A percentile compares a stretch with the other conserved stretches of the same genome.
Evolutionary conservation across 1,140 invertebrate species (phyloP).

Genomic region (Drosophila ohnishii): DNA sequence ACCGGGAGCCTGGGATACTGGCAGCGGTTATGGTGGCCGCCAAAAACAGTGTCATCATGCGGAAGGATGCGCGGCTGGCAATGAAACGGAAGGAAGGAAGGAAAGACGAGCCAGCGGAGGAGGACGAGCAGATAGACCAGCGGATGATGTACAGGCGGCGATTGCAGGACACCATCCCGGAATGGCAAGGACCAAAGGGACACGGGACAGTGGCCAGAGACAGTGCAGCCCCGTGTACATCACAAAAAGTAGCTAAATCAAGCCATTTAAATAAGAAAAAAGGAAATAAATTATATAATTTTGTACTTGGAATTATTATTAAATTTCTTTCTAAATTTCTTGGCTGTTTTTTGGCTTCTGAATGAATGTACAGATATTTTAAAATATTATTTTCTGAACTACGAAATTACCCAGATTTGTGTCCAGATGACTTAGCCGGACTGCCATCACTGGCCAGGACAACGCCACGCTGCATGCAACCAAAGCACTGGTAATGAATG

Average conservation of each 20-base stretch:
- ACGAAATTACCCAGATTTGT: neutral
- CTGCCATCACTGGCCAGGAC: slow-evolving; percentile 29
- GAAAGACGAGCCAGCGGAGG: slow-evolving; percentile 50
- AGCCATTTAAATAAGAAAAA: neutral
- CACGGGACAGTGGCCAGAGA: neutral
- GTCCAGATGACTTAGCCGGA: too few species aligned
- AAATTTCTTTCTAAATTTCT: neutral
- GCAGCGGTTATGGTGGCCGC: slow-evolving; percentile 55
- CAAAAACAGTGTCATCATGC: slow-evolving; percentile 81
- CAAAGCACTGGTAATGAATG: slow-evolving; percentile 76
- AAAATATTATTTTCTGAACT: too few species aligned
- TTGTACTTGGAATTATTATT: neutral
- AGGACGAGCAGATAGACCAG: slow-evolving; percentile 54
- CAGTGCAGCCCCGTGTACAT: slow-evolving; percentile 2
- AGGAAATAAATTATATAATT: neutral
- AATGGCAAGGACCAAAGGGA: slow-evolving; percentile 6
- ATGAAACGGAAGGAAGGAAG: slow-evolving; percentile 79
- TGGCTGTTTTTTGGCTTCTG: neutral
- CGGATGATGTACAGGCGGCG: slow-evolving; percentile 73
- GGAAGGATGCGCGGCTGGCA: slow-evolving; percentile 79
- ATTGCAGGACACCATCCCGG: slow-evolving; percentile 61
- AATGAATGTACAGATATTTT: too few species aligned
- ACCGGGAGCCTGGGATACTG: slow-evolving; percentile 18
- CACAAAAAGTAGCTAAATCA: slow-evolving; percentile 1
- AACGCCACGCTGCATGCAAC: slow-evolving; percentile 41